Evolutionary conservation across 2,113 vertebrate species (phyloP), one percentile per base, ranked within the genome.

Genomic region (Suricata suricatta): DNA sequence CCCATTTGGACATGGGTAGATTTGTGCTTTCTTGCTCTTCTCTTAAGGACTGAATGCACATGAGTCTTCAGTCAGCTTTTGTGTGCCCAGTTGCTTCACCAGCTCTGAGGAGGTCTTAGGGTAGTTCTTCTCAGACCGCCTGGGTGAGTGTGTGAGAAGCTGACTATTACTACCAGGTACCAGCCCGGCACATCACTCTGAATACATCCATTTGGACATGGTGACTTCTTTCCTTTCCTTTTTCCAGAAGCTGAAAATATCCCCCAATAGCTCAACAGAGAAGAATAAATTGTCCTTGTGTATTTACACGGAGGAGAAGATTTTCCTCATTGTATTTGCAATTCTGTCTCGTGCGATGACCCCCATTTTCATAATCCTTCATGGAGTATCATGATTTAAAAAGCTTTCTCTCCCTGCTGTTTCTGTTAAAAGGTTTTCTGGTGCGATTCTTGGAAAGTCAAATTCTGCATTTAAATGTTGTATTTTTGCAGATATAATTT

Each of bases 311-410:
- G 98, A 98, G 98, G 98, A 99, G 98, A 98, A 98, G 98, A 98
- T 99, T 95, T 98, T 99, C 98, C 96, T 98, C 98, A 98, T 98
- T 98, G 98, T 99, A 98, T 99, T 99, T 99, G 98, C 98, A 98
- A 98, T 99, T 98, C 98, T 54, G 95, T 98, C 98, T 99, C 87
- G 47, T 97, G 98, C 89, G 95, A 98, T 98, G 99, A 99, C 99
- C 99, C 99, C 98, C 99, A 98, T 99, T 99, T 99, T 99, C 98
- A 99, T 99, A 99, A 99, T 99, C 99, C 98, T 99, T 99, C 98
- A 98, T 98, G 98, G 98, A 98, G 98, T 99, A 99, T 98, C 98
- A 98, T 98, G 98, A 98, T 98, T 98, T 98, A 98, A 98, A 99
- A 98, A 98, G 98, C 98, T 98, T 99, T 99, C 97, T 98, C 97